Conservation (phyloP, 2,888 invertebrate species). For the Zonitis immaculata region DNA sequence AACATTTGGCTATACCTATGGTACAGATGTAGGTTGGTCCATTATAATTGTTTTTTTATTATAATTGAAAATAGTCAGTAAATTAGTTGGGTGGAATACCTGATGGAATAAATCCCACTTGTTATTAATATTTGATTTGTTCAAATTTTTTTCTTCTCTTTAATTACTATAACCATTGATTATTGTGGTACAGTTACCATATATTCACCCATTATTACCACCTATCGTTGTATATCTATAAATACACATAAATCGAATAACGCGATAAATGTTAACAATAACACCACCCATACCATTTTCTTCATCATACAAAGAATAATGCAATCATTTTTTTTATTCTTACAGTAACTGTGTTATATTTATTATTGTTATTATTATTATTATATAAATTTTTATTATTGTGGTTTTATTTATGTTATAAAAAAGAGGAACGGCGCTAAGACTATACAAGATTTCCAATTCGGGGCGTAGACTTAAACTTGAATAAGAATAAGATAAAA, state of each 20-base stretch:
- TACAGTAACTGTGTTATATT: neutral
- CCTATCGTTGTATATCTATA: neutral
- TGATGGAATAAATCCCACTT: neutral
- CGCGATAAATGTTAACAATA: neutral
- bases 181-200: no score
- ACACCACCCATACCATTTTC: neutral
- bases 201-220: neutral
- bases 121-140: neutral
- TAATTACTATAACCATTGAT: no score
- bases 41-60: neutral
- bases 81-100: slow-evolving; percentile 3
- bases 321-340: neutral
- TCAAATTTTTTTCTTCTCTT: no score
- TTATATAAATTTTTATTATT: neutral
- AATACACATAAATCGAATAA: neutral
- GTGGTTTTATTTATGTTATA: neutral
- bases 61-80: neutral
- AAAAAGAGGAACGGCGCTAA: neutral
- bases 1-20: neutral
- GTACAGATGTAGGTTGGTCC: neutral
- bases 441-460: neutral
- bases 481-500: slow-evolving; percentile 8
- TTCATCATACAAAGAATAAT: neutral
- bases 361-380: neutral
- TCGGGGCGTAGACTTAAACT: neutral